Evolutionary conservation across 2,113 vertebrate genomes (phyloP).

Genomic region (Onychostoma macrolepis): DNA sequence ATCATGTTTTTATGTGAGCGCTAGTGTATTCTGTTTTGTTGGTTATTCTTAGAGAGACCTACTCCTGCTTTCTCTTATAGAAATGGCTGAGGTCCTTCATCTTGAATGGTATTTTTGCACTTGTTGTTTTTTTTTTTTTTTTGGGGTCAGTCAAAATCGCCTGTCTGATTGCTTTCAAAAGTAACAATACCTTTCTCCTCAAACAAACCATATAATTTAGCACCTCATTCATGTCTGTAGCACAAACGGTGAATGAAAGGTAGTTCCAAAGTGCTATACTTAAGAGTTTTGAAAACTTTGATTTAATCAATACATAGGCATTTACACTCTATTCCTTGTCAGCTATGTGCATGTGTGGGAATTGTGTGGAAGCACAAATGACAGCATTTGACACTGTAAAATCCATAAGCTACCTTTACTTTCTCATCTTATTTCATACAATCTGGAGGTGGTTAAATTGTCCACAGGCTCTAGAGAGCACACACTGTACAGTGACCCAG

Average conservation of each 20-base stretch:
- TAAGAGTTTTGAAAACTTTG: background rate
- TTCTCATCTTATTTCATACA: background rate
- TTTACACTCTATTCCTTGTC: background rate
- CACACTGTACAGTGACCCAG: slow-evolving; percentile 22
- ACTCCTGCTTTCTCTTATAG: background rate
- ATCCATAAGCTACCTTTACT: background rate
- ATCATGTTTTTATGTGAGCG: background rate
- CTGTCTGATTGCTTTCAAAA: background rate
- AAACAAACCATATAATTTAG: background rate
- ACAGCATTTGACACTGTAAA: background rate
- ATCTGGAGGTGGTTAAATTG: slow-evolving; percentile 15
- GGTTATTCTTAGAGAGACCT: background rate
- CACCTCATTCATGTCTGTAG: background rate
- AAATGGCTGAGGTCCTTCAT: background rate
- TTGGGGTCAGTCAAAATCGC: background rate
- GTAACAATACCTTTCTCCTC: background rate
- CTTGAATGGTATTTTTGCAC: background rate
- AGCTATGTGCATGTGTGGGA: background rate
- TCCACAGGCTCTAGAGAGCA: background rate
- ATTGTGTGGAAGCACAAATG: background rate
- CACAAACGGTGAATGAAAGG: background rate
- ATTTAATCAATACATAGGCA: background rate
- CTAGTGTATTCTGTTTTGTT: background rate
- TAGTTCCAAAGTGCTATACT: background rate
- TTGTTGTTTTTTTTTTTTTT: too few relatives aligned